A percentile compares a stretch with the other conserved stretches of the same genome.
These are phyloP conservation scores for Calameuta filiformis DNA, from an alignment of 2,888 invertebrate species.

Conservation along the genomic window DNA sequence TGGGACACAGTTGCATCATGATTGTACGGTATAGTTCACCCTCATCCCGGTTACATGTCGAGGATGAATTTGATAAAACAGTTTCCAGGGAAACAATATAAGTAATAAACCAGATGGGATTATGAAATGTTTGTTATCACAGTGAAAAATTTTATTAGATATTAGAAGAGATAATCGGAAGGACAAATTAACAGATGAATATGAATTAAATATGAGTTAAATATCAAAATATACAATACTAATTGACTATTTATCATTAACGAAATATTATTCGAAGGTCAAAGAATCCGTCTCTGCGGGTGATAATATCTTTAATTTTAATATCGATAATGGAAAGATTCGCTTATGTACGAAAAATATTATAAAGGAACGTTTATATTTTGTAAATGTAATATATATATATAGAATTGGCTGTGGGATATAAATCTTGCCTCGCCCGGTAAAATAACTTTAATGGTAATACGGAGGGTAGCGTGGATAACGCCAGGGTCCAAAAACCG, in stretches of 20 bases:
- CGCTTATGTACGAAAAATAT: too few relatives aligned
- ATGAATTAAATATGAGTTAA: not conserved
- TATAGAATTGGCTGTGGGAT: not conserved
- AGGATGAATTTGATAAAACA: not conserved
- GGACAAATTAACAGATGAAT: too few relatives aligned
- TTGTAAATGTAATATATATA: not conserved
- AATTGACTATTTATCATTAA: not conserved
- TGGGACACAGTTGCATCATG: not conserved
- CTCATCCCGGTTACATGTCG: not conserved
- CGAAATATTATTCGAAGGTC: not conserved
- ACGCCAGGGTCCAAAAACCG: slow-evolving; percentile 18
- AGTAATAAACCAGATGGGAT: not conserved
- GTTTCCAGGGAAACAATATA: not conserved
- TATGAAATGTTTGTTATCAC: not conserved
- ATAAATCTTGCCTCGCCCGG: not conserved
- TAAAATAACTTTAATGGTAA: slow-evolving; percentile 4
- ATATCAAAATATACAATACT: not conserved
- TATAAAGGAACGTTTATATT: too few relatives aligned
- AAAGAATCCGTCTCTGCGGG: too few relatives aligned
- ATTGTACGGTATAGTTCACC: not conserved
- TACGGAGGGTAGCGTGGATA: not conserved
- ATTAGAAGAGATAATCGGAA: not conserved
- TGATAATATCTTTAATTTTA: too few relatives aligned
- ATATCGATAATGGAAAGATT: too few relatives aligned
- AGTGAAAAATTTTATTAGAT: not conserved